phyloP scores from a whole-genome alignment of 2,888 invertebrate species.

The Drosophila percnosoma region DNA sequence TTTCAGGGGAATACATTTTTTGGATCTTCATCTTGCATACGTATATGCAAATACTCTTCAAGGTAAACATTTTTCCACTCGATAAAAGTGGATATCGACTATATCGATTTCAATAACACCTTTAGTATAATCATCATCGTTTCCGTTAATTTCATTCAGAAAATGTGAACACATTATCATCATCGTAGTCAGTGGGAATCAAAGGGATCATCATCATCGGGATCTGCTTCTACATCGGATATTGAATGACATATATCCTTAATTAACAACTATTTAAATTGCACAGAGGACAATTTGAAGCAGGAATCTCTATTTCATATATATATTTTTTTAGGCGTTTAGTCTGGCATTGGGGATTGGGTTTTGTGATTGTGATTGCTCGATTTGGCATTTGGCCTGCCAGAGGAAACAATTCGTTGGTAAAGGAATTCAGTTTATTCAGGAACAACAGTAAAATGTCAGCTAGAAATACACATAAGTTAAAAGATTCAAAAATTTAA shows the following conservation, averaged over 20 bases:
- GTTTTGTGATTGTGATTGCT: slow-evolving; percentile 38
- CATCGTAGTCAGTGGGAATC: background rate
- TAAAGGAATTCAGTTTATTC: background rate
- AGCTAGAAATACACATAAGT: background rate
- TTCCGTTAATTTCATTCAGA: background rate
- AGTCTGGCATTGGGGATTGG: background rate
- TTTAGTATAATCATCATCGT: background rate
- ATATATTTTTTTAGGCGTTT: slow-evolving; percentile 7
- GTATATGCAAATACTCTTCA: background rate
- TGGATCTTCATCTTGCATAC: background rate
- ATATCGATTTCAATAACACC: background rate
- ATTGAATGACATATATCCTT: no score
- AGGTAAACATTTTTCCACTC: background rate
- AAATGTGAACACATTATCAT: background rate
- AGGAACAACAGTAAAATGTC: background rate
- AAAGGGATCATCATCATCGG: background rate
- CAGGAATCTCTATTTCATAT: slow-evolving; percentile 28
- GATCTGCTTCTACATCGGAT: background rate
- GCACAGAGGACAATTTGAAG: background rate
- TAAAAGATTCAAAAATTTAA: no score
- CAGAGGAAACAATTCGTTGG: slow-evolving; percentile 1
- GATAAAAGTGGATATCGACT: background rate
- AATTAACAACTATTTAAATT: no score
- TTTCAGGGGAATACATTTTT: background rate
- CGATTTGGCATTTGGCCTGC: slow-evolving; percentile 25